phyloP scores from a whole-genome alignment of 2,888 invertebrate species.

The Sipha maydis region DNA sequence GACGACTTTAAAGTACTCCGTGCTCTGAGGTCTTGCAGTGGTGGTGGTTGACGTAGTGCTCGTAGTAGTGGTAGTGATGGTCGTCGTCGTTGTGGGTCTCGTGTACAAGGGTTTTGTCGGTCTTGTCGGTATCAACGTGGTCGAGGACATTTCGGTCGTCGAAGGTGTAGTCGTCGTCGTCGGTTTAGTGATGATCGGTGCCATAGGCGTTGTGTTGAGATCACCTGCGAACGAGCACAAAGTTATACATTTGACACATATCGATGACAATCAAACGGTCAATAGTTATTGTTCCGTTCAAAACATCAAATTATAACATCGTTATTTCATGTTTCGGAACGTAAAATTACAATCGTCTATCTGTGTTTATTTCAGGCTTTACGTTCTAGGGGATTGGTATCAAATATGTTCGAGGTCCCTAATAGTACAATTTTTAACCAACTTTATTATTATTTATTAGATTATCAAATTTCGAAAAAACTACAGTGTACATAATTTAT shows the following conservation, averaged over 20 bases:
- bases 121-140: conserved; percentile 60
- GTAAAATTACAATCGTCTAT: too few relatives aligned
- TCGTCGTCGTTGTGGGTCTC: conserved; percentile 66
- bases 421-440: too few relatives aligned
- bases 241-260: neutral
- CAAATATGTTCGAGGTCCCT: too few relatives aligned
- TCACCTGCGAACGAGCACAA: neutral
- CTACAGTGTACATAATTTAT: too few relatives aligned
- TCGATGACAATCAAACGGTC: too few relatives aligned
- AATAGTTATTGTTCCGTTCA: too few relatives aligned
- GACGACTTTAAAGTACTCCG: conserved; percentile 78
- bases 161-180: neutral
- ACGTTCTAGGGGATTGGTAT: too few relatives aligned
- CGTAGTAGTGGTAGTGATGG: conserved; percentile 66
- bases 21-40: conserved; percentile 61
- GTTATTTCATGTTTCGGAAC: too few relatives aligned
- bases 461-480: too few relatives aligned
- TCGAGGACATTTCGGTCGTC: conserved; percentile 60
- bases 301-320: too few relatives aligned
- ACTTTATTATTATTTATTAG: too few relatives aligned
- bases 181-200: neutral
- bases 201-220: neutral
- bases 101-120: conserved; percentile 63
- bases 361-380: too few relatives aligned
- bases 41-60: conserved; percentile 29